Evolutionary conservation across 2,797 vertebrate species (phyloP).

Genomic region (Chelonia mydas): DNA sequence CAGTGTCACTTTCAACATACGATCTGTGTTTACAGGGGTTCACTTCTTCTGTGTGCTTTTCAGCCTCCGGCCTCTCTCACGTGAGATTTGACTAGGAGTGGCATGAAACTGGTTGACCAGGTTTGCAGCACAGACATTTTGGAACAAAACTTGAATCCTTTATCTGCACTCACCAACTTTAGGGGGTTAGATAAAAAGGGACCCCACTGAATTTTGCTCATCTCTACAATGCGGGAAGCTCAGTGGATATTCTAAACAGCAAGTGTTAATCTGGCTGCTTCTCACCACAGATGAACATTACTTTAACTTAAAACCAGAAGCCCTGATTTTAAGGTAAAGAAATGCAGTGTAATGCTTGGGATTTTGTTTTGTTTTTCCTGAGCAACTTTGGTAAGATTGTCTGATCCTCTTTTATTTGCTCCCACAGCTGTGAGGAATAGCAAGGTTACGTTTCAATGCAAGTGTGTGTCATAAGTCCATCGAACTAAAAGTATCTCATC

Average conservation of each 20-base stretch:
- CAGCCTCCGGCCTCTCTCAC: background rate
- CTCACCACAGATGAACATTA: background rate
- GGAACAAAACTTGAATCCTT: background rate
- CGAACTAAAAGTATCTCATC: background rate
- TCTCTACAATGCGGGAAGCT: background rate
- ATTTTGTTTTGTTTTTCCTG: background rate
- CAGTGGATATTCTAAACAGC: background rate
- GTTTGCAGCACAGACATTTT: rapidly evolving
- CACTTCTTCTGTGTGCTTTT: background rate
- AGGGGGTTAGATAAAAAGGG: background rate
- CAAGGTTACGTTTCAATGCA: background rate
- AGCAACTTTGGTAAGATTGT: background rate
- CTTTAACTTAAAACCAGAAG: background rate
- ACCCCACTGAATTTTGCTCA: background rate
- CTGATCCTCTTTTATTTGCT: background rate
- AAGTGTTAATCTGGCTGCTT: background rate
- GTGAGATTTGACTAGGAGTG: background rate
- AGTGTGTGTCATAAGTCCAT: background rate
- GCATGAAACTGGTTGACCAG: background rate
- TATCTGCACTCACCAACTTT: background rate
- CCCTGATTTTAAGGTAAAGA: background rate
- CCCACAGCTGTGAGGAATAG: background rate
- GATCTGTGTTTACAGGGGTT: background rate
- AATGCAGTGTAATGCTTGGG: background rate
- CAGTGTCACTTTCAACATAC: background rate